Evolutionary conservation across 2,113 vertebrate genomes (phyloP), one percentile per base, ranked within the genome.

Genomic region (Plectropomus leopardus): DNA sequence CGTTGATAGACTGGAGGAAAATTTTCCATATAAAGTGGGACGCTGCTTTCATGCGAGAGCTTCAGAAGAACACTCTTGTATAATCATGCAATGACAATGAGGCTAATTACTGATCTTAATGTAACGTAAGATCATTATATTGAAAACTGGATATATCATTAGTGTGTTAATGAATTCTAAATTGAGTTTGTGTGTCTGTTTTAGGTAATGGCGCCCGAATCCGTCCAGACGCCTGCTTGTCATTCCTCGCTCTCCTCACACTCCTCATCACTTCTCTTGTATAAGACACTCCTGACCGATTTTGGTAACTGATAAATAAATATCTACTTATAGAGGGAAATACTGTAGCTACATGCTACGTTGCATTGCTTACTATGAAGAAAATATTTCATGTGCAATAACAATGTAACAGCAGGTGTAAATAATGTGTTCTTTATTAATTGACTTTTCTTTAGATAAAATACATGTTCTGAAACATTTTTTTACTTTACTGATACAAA

Each of bases 241-340:
- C 82, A 51, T 40, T 86, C 59, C 66, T 92, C 0, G 14, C 83
- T 36, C 34, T 91, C 61, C 54, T 91, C 1, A 8, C n/a, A 3
- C 48, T 92, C 57, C 57, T 91, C 69, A 3, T 86, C 48, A 32
- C 71, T 1, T 79, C 86, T 57, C 0, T 70, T 1, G 40, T 63
- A 7, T 91, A 91, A 55, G 36, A 65, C 44, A 44, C 26, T 6
- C 4, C 2, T 6, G 6, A 6, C 8, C 19, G 2, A 21, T 54
- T 30, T 2, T 23, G 26, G 21, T 3, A 21, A 30, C 0, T 21
- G 15, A 59, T 30, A 0, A 45, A 23, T 17, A n/a, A 21, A n/a
- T 44, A 14, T 32, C 1, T 1, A 15, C 6, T 68, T 28, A 63
- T 3, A 55, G 34, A 72, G 54, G 24, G 5, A 79, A 60, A 58